Conservation (phyloP, 1,140 invertebrate genomes). For the Caerostris darwini region DNA sequence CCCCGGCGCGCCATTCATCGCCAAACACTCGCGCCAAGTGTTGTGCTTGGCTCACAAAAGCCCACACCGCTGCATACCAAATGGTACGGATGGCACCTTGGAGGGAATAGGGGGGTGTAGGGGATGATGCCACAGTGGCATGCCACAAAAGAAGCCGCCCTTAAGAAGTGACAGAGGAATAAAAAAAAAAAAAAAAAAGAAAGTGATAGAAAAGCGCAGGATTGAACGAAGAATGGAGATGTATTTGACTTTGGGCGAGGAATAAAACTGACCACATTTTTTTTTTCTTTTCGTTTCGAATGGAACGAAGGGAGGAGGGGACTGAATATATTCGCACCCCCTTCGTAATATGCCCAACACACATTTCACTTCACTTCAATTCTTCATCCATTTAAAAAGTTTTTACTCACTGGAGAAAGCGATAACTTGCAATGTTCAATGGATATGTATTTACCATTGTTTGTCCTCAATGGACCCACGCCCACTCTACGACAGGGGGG, state of each 20-base stretch:
- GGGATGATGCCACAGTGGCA: conserved; percentile 1
- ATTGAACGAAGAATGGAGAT: conserved; percentile 29
- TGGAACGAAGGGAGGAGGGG: background rate
- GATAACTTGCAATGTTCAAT: conserved; percentile 60
- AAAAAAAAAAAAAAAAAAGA: conserved; percentile 6
- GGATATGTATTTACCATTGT: conserved; percentile 70
- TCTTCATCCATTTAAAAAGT: background rate
- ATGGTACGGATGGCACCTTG: conserved; percentile 5
- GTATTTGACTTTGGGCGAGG: conserved; percentile 43
- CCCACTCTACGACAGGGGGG: background rate
- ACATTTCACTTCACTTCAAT: background rate
- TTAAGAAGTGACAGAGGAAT: conserved; percentile 30
- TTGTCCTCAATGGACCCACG: conserved; percentile 71
- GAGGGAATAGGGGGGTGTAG: background rate
- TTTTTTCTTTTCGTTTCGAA: background rate
- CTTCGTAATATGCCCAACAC: background rate
- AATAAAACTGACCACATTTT: conserved; percentile 64
- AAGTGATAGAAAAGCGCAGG: background rate
- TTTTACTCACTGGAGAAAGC: background rate
- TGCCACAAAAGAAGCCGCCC: conserved; percentile 51
- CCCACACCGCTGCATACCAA: conserved; percentile 51
- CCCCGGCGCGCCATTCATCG: conserved; percentile 17
- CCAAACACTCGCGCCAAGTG: conserved; percentile 65
- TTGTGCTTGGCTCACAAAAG: conserved; percentile 46
- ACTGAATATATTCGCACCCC: background rate